Conservation (phyloP, 2,888 invertebrate genomes). For the Macrostomum cliftonense region DNA sequence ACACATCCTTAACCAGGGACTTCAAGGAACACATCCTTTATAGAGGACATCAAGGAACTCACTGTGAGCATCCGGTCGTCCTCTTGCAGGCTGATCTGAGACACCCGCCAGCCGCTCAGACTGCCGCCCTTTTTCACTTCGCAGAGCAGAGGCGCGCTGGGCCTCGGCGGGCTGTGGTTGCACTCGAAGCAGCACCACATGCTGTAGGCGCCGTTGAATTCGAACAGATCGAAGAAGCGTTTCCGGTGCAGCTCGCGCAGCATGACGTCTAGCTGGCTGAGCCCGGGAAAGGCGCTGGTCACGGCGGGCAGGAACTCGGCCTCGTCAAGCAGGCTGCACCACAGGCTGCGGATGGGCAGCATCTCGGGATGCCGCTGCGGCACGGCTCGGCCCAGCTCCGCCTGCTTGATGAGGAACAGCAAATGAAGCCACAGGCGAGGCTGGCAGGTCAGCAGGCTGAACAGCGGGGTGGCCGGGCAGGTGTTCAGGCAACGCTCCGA, state of each 20-base stretch:
- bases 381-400: neutral
- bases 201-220: constrained; percentile 47
- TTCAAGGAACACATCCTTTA: no score
- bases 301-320: no score
- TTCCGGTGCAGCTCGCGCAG: constrained; percentile 64
- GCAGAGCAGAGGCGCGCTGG: no score
- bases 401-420: constrained; percentile 78
- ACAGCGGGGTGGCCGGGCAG: constrained; percentile 14
- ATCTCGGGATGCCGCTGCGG: neutral
- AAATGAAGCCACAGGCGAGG: constrained; percentile 81
- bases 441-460: constrained; percentile 46
- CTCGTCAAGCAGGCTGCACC: no score
- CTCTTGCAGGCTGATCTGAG: constrained; percentile 34
- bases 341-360: no score
- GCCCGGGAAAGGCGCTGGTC: neutral
- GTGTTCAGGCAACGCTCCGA: no score
- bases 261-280: constrained; percentile 59
- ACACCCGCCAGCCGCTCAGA: constrained; percentile 41
- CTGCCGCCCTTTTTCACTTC: constrained; percentile 50
- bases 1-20: no score
- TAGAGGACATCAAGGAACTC: neutral
- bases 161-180: constrained; percentile 47
- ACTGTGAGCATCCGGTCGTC: neutral
- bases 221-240: constrained; percentile 79
- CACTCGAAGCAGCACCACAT: constrained; percentile 80